phyloP scores from a whole-genome alignment of 1,140 invertebrate species.

The Nasonia vitripennis region DNA sequence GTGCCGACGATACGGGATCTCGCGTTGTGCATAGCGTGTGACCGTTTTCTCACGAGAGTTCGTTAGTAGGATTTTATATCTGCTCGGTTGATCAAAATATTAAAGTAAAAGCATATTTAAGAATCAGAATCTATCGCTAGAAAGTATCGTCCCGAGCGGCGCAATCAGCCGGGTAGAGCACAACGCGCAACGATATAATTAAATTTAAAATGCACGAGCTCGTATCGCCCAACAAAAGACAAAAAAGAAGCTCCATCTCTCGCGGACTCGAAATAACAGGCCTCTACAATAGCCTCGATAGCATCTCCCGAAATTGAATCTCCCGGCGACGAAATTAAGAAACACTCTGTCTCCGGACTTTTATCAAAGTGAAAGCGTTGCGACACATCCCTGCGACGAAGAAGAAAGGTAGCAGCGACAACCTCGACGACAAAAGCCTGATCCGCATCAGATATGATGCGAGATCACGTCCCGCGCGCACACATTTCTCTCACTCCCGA shows the following conservation, averaged over 20 bases:
- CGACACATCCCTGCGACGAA: background rate
- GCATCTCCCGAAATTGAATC: constrained; percentile 26
- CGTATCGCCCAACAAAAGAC: background rate
- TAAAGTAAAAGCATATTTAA: too few species aligned
- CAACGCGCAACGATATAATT: background rate
- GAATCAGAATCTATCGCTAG: background rate
- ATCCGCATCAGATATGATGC: background rate
- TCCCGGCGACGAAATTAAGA: constrained; percentile 18
- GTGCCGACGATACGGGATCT: too few species aligned
- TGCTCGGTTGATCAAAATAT: too few species aligned
- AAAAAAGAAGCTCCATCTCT: background rate
- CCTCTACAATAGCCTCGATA: background rate
- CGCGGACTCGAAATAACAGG: background rate
- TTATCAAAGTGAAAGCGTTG: background rate
- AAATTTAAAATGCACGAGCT: background rate
- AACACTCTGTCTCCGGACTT: constrained; percentile 11
- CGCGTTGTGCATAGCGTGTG: too few species aligned
- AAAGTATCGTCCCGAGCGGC: background rate
- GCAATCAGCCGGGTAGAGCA: background rate
- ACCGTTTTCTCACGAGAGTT: too few species aligned
- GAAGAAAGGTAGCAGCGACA: background rate
- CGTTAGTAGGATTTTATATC: too few species aligned
- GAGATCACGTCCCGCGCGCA: constrained; percentile 5
- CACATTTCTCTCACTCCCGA: background rate
- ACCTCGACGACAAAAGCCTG: background rate